Evolutionary conservation across 2,888 invertebrate species (phyloP).

Genomic region (Margaritifera margaritifera): DNA sequence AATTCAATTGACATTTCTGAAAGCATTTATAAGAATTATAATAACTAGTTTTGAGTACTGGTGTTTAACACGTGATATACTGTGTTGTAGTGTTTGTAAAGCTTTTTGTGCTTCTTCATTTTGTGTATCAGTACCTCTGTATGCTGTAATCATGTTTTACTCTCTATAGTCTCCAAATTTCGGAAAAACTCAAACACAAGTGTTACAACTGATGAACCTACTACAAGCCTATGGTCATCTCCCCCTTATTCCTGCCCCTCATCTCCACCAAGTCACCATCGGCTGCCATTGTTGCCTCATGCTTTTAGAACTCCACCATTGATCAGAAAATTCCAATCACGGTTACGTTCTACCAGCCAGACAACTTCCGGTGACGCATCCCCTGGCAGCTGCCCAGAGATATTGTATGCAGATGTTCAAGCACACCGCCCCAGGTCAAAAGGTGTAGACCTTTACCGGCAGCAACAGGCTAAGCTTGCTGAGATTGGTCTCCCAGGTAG

Average conservation of each 20-base stretch:
- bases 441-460: constrained; percentile 58
- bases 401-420: constrained; percentile 2
- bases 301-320: constrained; percentile 2
- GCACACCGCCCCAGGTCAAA: constrained; percentile 38
- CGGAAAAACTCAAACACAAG: constrained; percentile 6
- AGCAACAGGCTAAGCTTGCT: constrained; percentile 56
- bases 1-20: too few species aligned
- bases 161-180: constrained; percentile 6
- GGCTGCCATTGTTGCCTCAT: constrained; percentile 19
- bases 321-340: not conserved
- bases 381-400: constrained; percentile 22
- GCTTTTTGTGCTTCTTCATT: too few species aligned
- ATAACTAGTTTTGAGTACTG: too few species aligned
- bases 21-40: too few species aligned
- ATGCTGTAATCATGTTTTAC: not conserved
- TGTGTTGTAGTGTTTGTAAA: too few species aligned
- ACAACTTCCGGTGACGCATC: constrained; percentile 18
- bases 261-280: constrained; percentile 32
- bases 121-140: too few species aligned
- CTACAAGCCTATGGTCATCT: constrained; percentile 15
- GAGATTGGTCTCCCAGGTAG: constrained; percentile 51
- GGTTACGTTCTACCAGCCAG: not conserved
- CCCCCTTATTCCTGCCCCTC: constrained; percentile 35
- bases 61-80: too few species aligned
- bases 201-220: constrained; percentile 13